Evolutionary conservation across 1,140 invertebrate species (phyloP), one percentile per base, ranked within the genome.

Genomic region (Camponotus vicinus): DNA sequence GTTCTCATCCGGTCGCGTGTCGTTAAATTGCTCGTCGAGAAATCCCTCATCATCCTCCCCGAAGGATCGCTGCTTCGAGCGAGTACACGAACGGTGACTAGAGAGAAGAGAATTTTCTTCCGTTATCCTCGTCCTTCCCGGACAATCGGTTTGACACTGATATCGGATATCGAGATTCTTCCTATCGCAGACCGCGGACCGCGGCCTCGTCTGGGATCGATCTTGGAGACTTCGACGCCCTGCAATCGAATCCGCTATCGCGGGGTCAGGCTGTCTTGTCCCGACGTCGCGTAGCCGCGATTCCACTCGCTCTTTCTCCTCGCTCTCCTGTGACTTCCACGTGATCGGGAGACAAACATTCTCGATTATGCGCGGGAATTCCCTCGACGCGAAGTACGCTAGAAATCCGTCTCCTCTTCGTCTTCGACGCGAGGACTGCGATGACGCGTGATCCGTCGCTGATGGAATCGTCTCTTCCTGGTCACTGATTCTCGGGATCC

Each of bases 1-100:
- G 18, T 59, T 71, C 61, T 34, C 87, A 57, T 73, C 66, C 57
- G 75, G 57, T 64, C 86, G 32, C 66, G 80, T 69, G 57, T 88
- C 75, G 67, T 40, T 49, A 57, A 18, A 9, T 83, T 15, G 8
- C 21, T 13, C 37, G 37, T 37, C 0, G 7, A 32, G 2, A 64
- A 2, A 32, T 8, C 21, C 2, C 15, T 57, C 45, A 21, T 15
- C 13, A 9, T 59, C 27, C 37, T 15, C n/a, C 79, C 37, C 69
- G 18, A 9, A 11, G 67, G 2, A 37, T 49, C 45, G 49, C 5
- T 21, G 55, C 0, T 49, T 18, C 79, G 79, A 32, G 55, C 40
- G 69, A 73, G 27, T 13, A 13, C 40, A 40, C 79, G 55, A 75
- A 32, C 40, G 79, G 18, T 73, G 79, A 83, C 79, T 83, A 83